Base-by-base conservation (phyloP, 2,888 invertebrate species). In the Tinea trinotella region DNA sequence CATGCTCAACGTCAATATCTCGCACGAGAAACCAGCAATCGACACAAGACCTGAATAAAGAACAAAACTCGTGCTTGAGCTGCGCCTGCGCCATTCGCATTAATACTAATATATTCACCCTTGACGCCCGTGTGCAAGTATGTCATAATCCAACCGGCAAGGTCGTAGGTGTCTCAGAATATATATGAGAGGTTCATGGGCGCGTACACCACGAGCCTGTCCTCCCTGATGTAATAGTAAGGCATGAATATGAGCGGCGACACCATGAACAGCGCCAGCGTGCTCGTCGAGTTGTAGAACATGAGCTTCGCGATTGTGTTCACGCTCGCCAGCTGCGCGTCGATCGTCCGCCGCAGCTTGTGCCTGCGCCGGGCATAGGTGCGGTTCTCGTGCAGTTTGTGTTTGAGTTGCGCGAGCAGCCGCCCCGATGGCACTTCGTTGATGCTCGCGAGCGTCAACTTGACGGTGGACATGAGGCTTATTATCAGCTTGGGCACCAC, bases 221-320 rank as follows among this genome's bases (percentile, higher is more conserved):
- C 3, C n/a, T 46, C 15, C n/a, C 1, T 19, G 6, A 19, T 1
- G 46, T 46, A 46, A 17, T 17, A 46, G 19, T 46, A 46, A 7
- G 46, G 18, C 46, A 19, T 46, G 15, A 46, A 46, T 15, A 46
- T 19, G n/a, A 46, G 6, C 15, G 46, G 46, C 17, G 19, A 46
- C 19, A 46, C n/a, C 46, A 46, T 46, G 19, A 46, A 46, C 7
- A 46, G 46, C 17, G 19, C 17, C 17, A 46, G 46, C 4, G 46
- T 46, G 4, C 9, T 19, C 10, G 19, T 46, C 10, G 46, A 46
- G 19, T 46, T 46, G 15, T 46, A 46, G 46, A 17, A 46, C 46
- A 19, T 46, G 6, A 46, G 9, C n/a, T 19, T 46, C 18, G 18
- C 17, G 7, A 46, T 46, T 7, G 19, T 9, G 15, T 46, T 46